phyloP scores from a whole-genome alignment of 2,888 invertebrate genomes.

The Synergus laeviventris region DNA sequence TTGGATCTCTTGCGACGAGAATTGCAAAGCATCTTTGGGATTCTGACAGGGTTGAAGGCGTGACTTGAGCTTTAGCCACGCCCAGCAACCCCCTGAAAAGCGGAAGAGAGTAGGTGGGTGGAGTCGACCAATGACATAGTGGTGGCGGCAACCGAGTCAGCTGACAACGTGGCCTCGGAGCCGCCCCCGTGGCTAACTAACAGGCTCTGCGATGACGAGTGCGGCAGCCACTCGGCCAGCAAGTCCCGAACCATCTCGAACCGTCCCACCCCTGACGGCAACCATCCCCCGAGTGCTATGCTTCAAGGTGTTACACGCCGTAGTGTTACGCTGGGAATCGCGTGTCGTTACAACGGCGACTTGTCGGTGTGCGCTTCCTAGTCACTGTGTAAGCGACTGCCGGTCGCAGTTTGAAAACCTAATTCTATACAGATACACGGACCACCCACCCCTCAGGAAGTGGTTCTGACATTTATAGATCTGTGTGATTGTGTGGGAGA shows the following conservation, averaged over 20 bases:
- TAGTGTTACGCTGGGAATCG: conserved; percentile 41
- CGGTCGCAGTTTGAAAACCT: conserved; percentile 35
- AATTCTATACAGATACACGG: conserved; percentile 8
- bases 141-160: conserved; percentile 63
- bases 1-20: not conserved
- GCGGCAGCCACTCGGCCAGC: conserved; percentile 73
- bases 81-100: conserved; percentile 31
- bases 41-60: conserved; percentile 2
- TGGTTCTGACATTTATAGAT: not conserved
- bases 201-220: conserved; percentile 57
- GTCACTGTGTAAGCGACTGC: conserved; percentile 29
- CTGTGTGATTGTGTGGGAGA: conserved; percentile 17
- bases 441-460: conserved; percentile 7
- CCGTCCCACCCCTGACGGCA: conserved; percentile 52
- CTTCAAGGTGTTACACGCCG: conserved; percentile 42
- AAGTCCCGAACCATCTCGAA: conserved; percentile 66
- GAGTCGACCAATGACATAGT: conserved; percentile 71
- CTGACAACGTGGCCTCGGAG: conserved; percentile 72
- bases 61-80: conserved; percentile 30
- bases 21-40: not conserved
- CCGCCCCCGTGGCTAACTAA: conserved; percentile 73
- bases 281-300: conserved; percentile 58
- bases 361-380: conserved; percentile 32
- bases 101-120: conserved; percentile 59
- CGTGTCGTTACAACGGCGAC: conserved; percentile 39